Percentiles rank a stretch among this genome's conserved stretches.
phyloP scores from a whole-genome alignment of 2,113 vertebrate genomes.

The Sterrhoptilus dennistouni region DNA sequence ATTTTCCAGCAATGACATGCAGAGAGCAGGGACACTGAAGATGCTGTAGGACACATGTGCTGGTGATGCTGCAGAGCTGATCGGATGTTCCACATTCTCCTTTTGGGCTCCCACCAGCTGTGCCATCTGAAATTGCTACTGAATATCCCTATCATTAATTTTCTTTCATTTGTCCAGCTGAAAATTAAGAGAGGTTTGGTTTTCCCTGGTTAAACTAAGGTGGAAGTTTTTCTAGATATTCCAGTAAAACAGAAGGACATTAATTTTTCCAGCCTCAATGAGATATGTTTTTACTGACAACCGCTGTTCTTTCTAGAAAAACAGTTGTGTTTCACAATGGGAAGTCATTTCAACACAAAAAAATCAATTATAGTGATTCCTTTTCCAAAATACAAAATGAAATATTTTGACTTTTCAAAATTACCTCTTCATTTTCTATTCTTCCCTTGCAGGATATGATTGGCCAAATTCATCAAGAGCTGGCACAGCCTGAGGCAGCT shows the following conservation, averaged over 20 bases:
- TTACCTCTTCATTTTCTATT: background rate
- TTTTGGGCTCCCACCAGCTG: background rate
- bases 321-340: background rate
- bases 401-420: conserved; percentile 26
- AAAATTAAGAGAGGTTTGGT: background rate
- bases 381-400: background rate
- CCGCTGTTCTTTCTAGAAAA: background rate
- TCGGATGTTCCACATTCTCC: background rate
- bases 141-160: background rate
- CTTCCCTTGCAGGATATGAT: background rate
- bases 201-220: background rate
- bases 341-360: background rate
- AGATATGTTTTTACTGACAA: background rate
- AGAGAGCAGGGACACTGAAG: rapidly evolving
- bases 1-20: background rate
- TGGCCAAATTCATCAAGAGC: background rate
- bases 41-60: rapidly evolving
- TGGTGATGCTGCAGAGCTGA: background rate
- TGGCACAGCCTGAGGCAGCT: background rate
- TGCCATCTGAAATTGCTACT: background rate
- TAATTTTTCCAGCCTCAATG: background rate
- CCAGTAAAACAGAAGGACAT: background rate
- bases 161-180: background rate
- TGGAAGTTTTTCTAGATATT: background rate
- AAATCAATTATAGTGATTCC: background rate